Evolutionary conservation across 1,140 invertebrate species (phyloP), one percentile per base, ranked within the genome.

Genomic region (Paramacrobiotus metropolitanus): DNA sequence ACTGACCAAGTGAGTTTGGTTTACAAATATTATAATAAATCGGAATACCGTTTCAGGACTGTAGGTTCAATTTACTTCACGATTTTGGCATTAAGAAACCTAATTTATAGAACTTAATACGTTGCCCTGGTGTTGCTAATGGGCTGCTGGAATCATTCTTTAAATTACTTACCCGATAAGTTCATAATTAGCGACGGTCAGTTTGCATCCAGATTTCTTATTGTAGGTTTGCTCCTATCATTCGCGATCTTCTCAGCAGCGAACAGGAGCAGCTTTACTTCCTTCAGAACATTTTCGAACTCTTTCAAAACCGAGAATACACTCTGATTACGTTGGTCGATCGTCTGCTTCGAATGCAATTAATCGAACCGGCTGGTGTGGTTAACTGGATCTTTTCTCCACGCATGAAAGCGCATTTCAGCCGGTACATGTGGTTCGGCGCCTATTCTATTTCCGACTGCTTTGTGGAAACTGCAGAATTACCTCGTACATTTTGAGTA

Each of bases 321-420:
- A 94, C 97, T 88, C 83, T 98, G 78, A 82, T 84, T 34, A 87
- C 97, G 0, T 75, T 98, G 0, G 84, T 93, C 2, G 92, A 98
- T 72, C 96, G 98, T 76, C 82, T 99, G 76, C 76, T 98, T 2
- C 95, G 97, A 75, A 94, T 90, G 34, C 87, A 95, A 71, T 87
- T 98, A 48, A 83, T 98, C 20, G 89, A 96, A 69, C 94, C 90
- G 70, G 87, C 88, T 63, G 85, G 91, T 9, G 90, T 99, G 15
- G 91, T 91, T 29, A 95, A 92, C 67, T 99, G 93, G 94, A 83
- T 99, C 61, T 99, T 99, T 75, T 93, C 89, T 2, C 87, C 88
- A 75, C 89, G 95, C 70, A 96, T 97, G 89, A 79, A 79, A 28
- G 72, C 78, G 4, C 87, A 93, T 71, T 95, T 96, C 71, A 93